Conservation (phyloP, 2,888 invertebrate genomes). For the Buathra laborator region DNA sequence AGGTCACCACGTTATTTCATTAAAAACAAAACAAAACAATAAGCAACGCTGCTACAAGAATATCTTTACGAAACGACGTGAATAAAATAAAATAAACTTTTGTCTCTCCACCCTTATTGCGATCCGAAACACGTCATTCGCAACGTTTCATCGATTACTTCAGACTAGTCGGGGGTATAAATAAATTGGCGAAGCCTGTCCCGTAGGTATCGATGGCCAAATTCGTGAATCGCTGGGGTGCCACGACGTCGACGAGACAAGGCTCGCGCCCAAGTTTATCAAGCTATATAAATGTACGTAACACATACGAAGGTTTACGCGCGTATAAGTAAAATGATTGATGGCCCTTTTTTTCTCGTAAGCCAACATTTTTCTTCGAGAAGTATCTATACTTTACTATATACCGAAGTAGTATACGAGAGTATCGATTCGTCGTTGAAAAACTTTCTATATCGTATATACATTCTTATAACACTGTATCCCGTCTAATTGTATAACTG, state of each 20-base stretch:
- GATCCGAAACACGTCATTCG: slow-evolving; percentile 33
- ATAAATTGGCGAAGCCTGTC: slow-evolving; percentile 60
- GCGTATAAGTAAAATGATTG: slow-evolving; percentile 74
- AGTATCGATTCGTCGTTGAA: slow-evolving; percentile 25
- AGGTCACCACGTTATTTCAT: not conserved
- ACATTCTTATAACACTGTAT: slow-evolving; percentile 24
- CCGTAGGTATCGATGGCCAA: slow-evolving; percentile 46
- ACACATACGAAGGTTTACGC: not conserved
- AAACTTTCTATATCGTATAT: slow-evolving; percentile 20
- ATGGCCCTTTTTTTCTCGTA: slow-evolving; percentile 74
- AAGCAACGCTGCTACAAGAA: not conserved
- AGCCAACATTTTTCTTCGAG: slow-evolving; percentile 69
- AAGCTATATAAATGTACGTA: slow-evolving; percentile 11
- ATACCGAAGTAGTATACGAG: slow-evolving; percentile 46
- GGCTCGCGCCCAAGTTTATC: slow-evolving; percentile 48
- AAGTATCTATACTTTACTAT: slow-evolving; percentile 54
- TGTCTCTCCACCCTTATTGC: not conserved
- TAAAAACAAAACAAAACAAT: not conserved
- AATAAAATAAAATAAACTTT: slow-evolving; percentile 3
- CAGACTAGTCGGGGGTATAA: slow-evolving; percentile 34
- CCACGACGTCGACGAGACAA: slow-evolving; percentile 41
- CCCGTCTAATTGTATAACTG: not conserved
- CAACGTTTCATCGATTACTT: slow-evolving; percentile 55
- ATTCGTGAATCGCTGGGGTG: slow-evolving; percentile 43
- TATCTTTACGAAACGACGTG: not conserved